A percentile compares a stretch with the other conserved stretches of the same genome.
phyloP scores from a whole-genome alignment of 2,797 vertebrate genomes.

The Xenentodon cancila region DNA sequence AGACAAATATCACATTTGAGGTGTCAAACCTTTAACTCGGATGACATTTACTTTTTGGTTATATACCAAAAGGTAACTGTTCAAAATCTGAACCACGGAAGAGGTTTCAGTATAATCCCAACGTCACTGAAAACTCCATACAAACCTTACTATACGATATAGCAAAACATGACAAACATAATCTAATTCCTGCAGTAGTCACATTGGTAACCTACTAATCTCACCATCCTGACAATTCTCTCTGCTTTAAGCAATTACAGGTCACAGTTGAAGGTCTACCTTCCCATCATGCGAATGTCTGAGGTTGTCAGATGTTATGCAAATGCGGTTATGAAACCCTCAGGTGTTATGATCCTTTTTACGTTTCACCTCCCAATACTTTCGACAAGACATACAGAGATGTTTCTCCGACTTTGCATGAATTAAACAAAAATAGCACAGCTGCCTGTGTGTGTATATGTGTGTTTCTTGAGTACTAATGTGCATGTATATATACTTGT shows the following conservation, averaged over 20 bases:
- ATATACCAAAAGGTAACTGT: no score
- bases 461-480: neutral
- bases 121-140: no score
- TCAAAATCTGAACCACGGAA: no score
- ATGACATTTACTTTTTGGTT: no score
- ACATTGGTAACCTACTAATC: neutral
- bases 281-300: constrained; percentile 19
- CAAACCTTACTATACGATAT: neutral
- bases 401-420: constrained; percentile 28
- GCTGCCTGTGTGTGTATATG: neutral
- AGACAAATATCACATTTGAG: no score
- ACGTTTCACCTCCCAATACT: constrained; percentile 10
- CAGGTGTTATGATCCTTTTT: constrained; percentile 24
- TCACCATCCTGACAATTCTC: neutral
- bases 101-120: no score
- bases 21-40: no score
- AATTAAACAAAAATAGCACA: constrained; percentile 16
- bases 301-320: constrained; percentile 39
- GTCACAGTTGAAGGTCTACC: constrained; percentile 31
- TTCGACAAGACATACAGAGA: constrained; percentile 11
- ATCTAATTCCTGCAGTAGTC: neutral
- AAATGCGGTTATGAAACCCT: constrained; percentile 42
- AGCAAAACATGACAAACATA: neutral
- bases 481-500: neutral
- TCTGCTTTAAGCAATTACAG: constrained; percentile 6